phyloP scores from a whole-genome alignment of 1,140 invertebrate species.

The Aphelenchoides avenae region DNA sequence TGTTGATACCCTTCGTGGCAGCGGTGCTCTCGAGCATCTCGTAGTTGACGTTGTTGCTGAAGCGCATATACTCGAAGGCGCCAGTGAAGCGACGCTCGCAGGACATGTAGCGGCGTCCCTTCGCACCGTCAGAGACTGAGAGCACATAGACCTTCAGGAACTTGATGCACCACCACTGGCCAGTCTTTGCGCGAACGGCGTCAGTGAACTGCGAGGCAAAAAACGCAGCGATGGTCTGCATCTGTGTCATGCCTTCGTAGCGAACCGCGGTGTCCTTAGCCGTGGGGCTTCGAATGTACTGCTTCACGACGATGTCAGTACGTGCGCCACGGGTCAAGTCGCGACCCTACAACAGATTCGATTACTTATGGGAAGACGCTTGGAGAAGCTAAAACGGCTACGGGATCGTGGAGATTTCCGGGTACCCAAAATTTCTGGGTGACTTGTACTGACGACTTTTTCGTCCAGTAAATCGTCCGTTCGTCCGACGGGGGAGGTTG shows the following conservation, averaged over 20 bases:
- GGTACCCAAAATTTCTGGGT: neutral
- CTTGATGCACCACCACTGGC: constrained; percentile 5
- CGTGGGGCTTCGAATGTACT: constrained; percentile 12
- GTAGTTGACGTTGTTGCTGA: constrained; percentile 25
- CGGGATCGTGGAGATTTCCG: too few species aligned
- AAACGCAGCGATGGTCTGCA: constrained; percentile 24
- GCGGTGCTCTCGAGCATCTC: constrained; percentile 14
- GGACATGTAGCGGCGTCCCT: constrained; percentile 4
- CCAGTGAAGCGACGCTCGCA: constrained; percentile 11
- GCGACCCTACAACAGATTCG: too few species aligned
- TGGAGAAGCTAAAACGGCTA: too few species aligned
- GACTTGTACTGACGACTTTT: constrained; percentile 7
- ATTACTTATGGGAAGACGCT: too few species aligned
- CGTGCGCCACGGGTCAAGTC: too few species aligned
- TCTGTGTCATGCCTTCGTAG: constrained; percentile 20
- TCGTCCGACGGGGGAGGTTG: neutral
- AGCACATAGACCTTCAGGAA: constrained; percentile 18
- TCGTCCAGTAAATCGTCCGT: too few species aligned
- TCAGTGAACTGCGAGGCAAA: constrained; percentile 14
- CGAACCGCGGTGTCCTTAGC: constrained; percentile 1
- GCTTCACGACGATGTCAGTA: constrained; percentile 24
- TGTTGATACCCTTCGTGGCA: neutral
- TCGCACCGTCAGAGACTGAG: constrained; percentile 4
- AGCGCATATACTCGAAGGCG: constrained; percentile 13
- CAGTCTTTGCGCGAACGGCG: neutral